Base-by-base conservation (phyloP, 1,140 invertebrate genomes). In the Papilio aristodemus region DNA sequence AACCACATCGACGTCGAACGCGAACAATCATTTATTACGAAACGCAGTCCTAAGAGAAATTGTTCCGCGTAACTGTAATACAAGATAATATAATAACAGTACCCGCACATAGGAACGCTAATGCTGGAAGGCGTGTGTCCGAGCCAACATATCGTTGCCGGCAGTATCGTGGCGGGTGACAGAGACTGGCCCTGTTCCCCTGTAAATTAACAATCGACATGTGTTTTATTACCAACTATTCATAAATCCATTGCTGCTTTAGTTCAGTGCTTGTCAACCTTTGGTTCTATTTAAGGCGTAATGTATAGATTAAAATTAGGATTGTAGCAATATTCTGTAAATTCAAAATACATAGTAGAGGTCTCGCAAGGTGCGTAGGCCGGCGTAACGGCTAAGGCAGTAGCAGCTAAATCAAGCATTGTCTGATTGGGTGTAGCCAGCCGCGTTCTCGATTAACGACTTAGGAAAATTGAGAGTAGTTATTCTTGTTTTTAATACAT, bases 381-480 rank as follows among this genome's bases (percentile, higher is more conserved):
- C 75, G 76, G 81, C 81, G 80, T 85, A 83, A 81, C 82, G 77
- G 76, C 77, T 68, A 70, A 78, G 71, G 77, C 79, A 73, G 81
- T 79, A 81, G 81, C 77, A 63, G 80, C 81, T 84, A 82, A 83
- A 84, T 83, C 83, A 83, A 78, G 73, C 75, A 86, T 86, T 86
- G 82, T 84, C 81, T 82, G 82, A 86, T 86, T 81, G 82, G 80
- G 74, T 83, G 78, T 77, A 84, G 73, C 80, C 67, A 72, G 76
- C 77, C 76, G 75, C 77, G 78, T 78, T 83, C 63, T 66, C 14
- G 27, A 59, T 36, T 27, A 14, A 17, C 25, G 17, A 46, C 63
- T 46, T 66, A 66, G 50, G 43, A 66, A 32, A 43, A 66, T 32
- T n/a, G 27, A 66, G 59, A 39, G 0, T n/a, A 9, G 37, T 4